Percentiles rank a stretch among this genome's conserved stretches.
Conservation (phyloP, 2,113 vertebrate species). For the Bothrops jararaca region DNA sequence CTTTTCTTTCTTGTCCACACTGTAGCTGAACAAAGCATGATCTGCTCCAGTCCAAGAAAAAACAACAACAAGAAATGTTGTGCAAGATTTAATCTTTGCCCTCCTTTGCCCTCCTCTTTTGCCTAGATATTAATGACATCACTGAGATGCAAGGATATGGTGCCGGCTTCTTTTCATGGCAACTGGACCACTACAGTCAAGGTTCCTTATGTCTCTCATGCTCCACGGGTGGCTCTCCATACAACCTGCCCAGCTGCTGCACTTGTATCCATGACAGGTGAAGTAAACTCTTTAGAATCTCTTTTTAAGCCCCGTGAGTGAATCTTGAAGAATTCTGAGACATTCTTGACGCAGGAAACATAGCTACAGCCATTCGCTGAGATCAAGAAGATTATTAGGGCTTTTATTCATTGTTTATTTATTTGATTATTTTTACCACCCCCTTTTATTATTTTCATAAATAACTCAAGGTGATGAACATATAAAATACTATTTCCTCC, state of each 20-base stretch:
- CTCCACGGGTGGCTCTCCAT: conserved; percentile 76
- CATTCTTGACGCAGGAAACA: neutral
- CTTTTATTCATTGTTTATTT: neutral
- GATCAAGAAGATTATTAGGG: neutral
- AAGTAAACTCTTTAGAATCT: conserved; percentile 12
- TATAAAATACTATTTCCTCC: too few relatives aligned
- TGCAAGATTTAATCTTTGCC: neutral
- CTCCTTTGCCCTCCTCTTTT: neutral
- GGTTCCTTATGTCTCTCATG: conserved; percentile 85
- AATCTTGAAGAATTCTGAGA: neutral
- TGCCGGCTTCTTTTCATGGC: conserved; percentile 83
- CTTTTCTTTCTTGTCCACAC: neutral
- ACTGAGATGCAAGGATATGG: conserved; percentile 90
- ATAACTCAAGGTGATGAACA: too few relatives aligned
- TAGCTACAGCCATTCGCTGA: neutral
- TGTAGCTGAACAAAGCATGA: conserved; percentile 21
- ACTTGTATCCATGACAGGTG: conserved; percentile 82
- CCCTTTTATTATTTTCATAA: too few relatives aligned
- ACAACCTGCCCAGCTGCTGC: conserved; percentile 75
- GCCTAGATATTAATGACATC: conserved; percentile 82
- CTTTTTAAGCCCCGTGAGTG: neutral
- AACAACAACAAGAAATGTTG: neutral
- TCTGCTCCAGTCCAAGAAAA: neutral
- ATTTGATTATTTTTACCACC: too few relatives aligned
- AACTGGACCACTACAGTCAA: conserved; percentile 81